Percentiles rank a stretch among this genome's conserved stretches.
phyloP scores from a whole-genome alignment of 2,888 invertebrate species.

The Sinhomidia bicolor region DNA sequence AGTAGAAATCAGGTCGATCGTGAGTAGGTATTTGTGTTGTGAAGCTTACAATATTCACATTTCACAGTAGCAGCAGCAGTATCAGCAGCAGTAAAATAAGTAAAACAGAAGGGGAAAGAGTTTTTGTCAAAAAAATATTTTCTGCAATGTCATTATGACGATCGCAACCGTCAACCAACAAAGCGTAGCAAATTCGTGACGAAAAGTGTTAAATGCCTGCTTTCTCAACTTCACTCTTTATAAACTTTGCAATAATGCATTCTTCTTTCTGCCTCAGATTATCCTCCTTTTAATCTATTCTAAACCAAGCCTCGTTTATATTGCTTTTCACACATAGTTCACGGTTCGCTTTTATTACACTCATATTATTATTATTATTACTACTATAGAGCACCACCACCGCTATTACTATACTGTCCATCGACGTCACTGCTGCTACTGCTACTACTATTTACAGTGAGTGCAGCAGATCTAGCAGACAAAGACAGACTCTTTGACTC shows the following conservation, averaged over 20 bases:
- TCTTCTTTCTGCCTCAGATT: not conserved
- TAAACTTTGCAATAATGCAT: not conserved
- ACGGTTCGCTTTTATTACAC: not conserved
- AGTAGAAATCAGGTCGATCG: conserved; percentile 59
- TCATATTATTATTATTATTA: not conserved
- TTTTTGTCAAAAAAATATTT: conserved; percentile 35
- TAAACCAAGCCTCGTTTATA: not conserved
- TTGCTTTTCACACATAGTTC: not conserved
- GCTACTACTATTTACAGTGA: not conserved
- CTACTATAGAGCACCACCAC: too few relatives aligned
- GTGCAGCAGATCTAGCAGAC: not conserved
- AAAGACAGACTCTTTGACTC: not conserved
- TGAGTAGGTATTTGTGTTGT: conserved; percentile 10
- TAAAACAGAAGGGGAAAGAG: not conserved
- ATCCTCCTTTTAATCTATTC: not conserved
- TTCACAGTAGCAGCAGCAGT: too few relatives aligned
- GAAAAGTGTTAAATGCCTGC: conserved; percentile 24
- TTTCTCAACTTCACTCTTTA: conserved; percentile 7
- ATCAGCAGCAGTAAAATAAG: not conserved
- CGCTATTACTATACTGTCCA: too few relatives aligned
- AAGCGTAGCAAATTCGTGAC: conserved; percentile 31
- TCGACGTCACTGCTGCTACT: too few relatives aligned
- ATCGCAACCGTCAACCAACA: conserved; percentile 46
- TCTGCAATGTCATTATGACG: conserved; percentile 64
- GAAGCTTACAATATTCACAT: not conserved